These are phyloP conservation scores for Glaucomys volans DNA, from an alignment of 2,113 vertebrate genomes.

Conservation along the genomic window DNA sequence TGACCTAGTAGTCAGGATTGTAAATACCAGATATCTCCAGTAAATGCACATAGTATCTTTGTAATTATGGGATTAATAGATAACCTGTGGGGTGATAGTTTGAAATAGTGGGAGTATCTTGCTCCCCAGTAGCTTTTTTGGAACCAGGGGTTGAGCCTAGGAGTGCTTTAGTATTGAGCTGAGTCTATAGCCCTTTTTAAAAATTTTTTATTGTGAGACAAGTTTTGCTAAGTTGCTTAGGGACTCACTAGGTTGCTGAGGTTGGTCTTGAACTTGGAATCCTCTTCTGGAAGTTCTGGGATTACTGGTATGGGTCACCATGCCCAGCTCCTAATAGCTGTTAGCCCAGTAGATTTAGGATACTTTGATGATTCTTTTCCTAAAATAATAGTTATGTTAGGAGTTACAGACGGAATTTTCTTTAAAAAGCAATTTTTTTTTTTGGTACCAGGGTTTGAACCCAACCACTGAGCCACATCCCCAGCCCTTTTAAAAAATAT, in stretches of 20 bases:
- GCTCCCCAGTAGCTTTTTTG: not conserved
- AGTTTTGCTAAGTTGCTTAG: no score
- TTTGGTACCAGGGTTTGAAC: no score
- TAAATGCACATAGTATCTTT: not conserved
- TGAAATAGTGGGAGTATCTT: not conserved
- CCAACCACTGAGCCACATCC: no score
- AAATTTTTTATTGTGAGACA: not conserved
- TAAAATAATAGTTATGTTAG: not conserved
- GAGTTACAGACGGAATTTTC: constrained; percentile 9
- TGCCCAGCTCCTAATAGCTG: not conserved
- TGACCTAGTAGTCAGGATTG: not conserved
- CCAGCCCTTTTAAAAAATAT: no score
- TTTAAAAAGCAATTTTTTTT: no score
- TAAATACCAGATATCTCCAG: not conserved
- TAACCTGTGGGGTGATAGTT: not conserved
- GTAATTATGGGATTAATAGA: constrained; percentile 24
- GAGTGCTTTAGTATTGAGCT: no score
- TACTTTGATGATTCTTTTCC: constrained; percentile 6
- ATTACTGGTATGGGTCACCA: no score
- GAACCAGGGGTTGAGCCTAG: no score
- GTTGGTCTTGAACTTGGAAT: no score
- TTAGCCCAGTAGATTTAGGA: constrained; percentile 1
- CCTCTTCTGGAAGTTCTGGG: no score
- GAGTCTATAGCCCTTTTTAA: no score
- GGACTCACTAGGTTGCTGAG: no score